Evolutionary conservation across 2,888 invertebrate species (phyloP), one percentile per base, ranked within the genome.

Genomic region (Beris chalybata): DNA sequence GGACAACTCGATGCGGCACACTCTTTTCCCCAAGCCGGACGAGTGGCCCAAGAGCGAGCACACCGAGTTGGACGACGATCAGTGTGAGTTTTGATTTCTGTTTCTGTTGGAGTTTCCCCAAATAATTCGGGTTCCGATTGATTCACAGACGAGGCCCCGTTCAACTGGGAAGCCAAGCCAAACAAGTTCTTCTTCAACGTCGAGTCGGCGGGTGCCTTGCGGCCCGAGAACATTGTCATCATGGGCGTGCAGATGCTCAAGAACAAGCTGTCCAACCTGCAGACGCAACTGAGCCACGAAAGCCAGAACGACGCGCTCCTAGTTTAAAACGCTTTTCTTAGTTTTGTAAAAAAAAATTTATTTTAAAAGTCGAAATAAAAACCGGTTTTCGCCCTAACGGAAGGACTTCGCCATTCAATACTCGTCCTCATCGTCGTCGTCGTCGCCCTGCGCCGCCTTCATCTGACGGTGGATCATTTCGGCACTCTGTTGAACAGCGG

Each of bases 21-120:
- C 98, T 3, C 83, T 96, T 44, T 97, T 85, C 74, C 97, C 97
- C 0, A 97, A 95, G 78, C 97, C 97, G 4, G 97, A 97, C 75
- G 97, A 98, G 81, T 98, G 98, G 97, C 99, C 97, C 0, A 97
- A 96, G 80, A 97, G 97, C 82, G 97, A 98, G 83, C 95, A 95
- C 78, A 90, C 93, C 9, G 95, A 97, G 79, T 80, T 97, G 13
- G 93, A 93, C 71, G 96, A 97, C 74, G 92, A 93, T 76, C 91
- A 93, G 78, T 91, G 90, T 89, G 82, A 82, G 83, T 78, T 55
- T 43, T 2, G 29, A 61, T 32, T 9, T 12, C 9, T 13, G 6
- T 61, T 58, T 13, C 31, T 29, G 29, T 53, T 30, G 47, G 47
- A 12, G 29, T 22, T 44, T 13, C 12, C 15, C 9, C 1, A 48